phyloP scores from a whole-genome alignment of 2,113 vertebrate species.

The Illadopsis cleaveri region DNA sequence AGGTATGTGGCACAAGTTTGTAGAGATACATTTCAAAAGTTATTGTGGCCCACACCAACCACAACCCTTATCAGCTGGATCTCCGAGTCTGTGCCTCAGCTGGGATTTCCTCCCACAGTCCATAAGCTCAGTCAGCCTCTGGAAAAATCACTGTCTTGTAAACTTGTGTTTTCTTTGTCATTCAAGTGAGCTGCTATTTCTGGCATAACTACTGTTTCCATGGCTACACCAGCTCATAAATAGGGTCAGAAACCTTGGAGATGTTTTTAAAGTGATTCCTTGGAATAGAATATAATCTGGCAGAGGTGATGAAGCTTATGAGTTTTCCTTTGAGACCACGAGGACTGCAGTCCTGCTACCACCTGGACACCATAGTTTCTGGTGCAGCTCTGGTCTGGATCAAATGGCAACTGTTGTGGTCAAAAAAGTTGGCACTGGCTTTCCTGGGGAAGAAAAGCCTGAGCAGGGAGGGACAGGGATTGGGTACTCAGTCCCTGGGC shows the following conservation, averaged over 20 bases:
- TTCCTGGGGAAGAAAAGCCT: not conserved
- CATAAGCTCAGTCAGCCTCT: not conserved
- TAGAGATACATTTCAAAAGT: not conserved
- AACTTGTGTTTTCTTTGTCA: conserved; percentile 53
- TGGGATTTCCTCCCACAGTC: conserved; percentile 44
- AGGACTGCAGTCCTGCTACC: not conserved
- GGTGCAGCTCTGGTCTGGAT: not conserved
- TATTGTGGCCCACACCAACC: not conserved
- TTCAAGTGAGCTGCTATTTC: conserved; percentile 44
- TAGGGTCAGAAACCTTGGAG: conserved; percentile 49
- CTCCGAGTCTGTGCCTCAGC: not conserved
- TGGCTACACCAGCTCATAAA: conserved; percentile 50
- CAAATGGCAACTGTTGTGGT: rapidly evolving
- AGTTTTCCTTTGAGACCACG: not conserved
- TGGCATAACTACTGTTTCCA: conserved; percentile 50
- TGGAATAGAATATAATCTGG: not conserved
- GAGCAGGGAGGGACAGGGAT: not conserved
- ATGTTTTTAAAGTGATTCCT: not conserved
- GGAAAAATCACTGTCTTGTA: conserved; percentile 45
- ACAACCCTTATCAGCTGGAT: not conserved
- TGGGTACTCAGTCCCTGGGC: not conserved
- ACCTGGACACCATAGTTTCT: not conserved
- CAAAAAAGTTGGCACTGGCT: not conserved
- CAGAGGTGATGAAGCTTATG: not conserved
- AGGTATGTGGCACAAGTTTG: not conserved